Percentiles rank a stretch among this genome's conserved stretches.
phyloP scores from a whole-genome alignment of 2,888 invertebrate genomes.

The Parnassius glacialis region DNA sequence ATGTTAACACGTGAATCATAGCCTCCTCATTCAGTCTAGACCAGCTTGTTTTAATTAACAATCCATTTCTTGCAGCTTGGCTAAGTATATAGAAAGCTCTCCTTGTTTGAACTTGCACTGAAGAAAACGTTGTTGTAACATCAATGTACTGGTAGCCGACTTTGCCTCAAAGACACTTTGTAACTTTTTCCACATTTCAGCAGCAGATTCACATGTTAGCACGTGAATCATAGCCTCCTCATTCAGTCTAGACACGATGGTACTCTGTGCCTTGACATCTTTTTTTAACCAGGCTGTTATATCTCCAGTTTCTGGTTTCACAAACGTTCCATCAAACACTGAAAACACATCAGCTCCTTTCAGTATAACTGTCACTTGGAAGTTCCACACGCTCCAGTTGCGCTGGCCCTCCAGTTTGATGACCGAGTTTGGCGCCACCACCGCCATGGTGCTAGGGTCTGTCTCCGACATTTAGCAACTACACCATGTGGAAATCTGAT shows the following conservation, averaged over 20 bases:
- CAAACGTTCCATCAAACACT: background rate
- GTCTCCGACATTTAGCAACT: too few relatives aligned
- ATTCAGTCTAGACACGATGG: background rate
- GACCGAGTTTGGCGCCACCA: too few relatives aligned
- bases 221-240: background rate
- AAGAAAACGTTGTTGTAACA: background rate
- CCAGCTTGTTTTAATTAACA: background rate
- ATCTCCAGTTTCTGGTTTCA: background rate
- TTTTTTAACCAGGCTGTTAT: background rate
- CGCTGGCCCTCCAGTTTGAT: background rate
- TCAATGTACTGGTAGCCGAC: background rate
- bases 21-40: too few relatives aligned
- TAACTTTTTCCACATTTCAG: background rate
- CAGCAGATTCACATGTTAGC: background rate
- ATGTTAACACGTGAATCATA: too few relatives aligned
- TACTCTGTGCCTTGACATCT: background rate
- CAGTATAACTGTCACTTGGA: background rate
- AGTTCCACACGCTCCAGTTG: constrained; percentile 1
- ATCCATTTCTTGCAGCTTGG: background rate
- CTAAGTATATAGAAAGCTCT: background rate
- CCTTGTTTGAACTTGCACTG: background rate
- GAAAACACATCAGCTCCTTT: background rate
- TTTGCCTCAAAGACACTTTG: background rate
- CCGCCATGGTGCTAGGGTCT: too few relatives aligned
- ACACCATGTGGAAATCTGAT: too few relatives aligned